Conservation (phyloP, 92 coral and sea anemone species). For the Siderastrea radians region DNA sequence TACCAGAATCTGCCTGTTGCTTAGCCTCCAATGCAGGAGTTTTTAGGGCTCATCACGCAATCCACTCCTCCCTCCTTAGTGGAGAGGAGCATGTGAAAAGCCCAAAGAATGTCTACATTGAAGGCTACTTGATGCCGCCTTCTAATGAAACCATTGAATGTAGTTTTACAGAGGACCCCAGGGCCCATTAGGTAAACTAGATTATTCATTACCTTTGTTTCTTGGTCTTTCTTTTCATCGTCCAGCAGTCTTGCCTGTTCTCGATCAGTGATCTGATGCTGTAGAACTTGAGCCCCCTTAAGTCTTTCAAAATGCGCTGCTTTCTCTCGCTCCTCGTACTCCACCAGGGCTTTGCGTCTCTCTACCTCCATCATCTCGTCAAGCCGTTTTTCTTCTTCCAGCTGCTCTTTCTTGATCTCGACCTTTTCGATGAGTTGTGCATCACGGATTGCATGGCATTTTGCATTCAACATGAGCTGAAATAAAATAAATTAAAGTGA, state of each 20-base stretch:
- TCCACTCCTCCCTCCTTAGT: too few species aligned
- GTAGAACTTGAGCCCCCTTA: constrained; percentile 92
- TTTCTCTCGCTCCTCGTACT: constrained; percentile 95
- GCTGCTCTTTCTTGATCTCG: constrained; percentile 93
- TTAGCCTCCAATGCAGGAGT: too few species aligned
- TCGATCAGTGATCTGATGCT: constrained; percentile 88
- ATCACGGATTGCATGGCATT: constrained; percentile 99
- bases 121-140: too few species aligned
- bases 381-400: constrained; percentile 93
- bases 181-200: background rate
- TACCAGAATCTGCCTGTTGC: too few species aligned
- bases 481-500: background rate
- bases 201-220: constrained; percentile 73
- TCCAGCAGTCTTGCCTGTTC: constrained; percentile 88
- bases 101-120: too few species aligned
- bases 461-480: constrained; percentile 97
- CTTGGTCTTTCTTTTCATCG: constrained; percentile 97
- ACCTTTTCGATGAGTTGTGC: constrained; percentile 99
- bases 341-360: constrained; percentile 85
- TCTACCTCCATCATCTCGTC: constrained; percentile 99
- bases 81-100: too few species aligned
- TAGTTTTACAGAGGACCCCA: background rate
- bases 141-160: too few species aligned
- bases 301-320: constrained; percentile 84
- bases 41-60: too few species aligned